Conservation (phyloP, 53 echinoderm and acorn worm genomes). For the Pentamera pediparva region DNA sequence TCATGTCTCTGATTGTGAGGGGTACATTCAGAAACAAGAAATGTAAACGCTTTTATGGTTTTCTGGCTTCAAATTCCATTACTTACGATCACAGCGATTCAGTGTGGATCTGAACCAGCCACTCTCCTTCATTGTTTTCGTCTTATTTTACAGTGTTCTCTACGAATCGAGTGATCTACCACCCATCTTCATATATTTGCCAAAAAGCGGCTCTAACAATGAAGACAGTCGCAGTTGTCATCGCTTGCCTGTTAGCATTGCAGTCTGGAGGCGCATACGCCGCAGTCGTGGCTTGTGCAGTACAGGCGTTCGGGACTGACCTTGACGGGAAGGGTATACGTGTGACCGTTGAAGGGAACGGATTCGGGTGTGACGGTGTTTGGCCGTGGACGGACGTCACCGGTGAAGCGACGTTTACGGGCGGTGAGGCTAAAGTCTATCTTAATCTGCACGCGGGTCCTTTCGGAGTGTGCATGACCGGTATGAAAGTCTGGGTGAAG, state of each 20-base stretch:
- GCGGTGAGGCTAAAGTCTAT: neutral
- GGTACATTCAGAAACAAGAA: too few species aligned
- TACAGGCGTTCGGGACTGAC: neutral
- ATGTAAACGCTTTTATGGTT: neutral
- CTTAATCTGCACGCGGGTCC: neutral
- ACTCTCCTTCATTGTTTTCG: neutral
- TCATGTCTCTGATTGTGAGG: too few species aligned
- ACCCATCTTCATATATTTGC: neutral
- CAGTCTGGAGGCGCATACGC: neutral
- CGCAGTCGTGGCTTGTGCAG: neutral
- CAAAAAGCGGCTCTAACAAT: neutral
- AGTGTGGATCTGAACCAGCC: neutral
- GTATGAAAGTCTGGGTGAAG: neutral
- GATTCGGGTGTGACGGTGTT: neutral
- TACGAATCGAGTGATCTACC: neutral
- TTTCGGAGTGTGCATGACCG: neutral
- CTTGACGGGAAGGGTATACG: neutral
- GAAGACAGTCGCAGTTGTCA: neutral
- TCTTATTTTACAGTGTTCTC: neutral
- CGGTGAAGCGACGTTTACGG: neutral
- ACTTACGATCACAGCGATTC: neutral
- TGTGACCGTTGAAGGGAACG: neutral
- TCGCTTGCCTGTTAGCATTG: neutral
- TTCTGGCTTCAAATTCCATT: neutral
- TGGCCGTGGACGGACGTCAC: neutral